These are phyloP conservation scores for Micrasema longulum DNA, from an alignment of 1,140 invertebrate species.

Conservation along the genomic window DNA sequence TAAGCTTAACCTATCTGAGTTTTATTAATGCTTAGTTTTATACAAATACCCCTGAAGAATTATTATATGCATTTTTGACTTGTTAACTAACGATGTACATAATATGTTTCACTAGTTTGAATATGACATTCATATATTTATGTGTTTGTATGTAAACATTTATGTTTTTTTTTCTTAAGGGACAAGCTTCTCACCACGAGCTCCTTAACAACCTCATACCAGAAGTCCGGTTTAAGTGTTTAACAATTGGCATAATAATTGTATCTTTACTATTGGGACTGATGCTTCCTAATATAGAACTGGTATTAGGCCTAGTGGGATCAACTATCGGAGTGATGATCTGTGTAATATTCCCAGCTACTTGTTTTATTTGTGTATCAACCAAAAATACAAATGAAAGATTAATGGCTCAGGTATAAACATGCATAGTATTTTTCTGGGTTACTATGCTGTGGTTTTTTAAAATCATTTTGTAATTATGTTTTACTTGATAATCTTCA, in stretches of 20 bases:
- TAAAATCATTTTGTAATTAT: too few species aligned
- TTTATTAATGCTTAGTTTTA: too few species aligned
- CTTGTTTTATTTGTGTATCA: slow-evolving; percentile 78
- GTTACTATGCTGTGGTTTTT: too few species aligned
- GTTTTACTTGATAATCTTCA: too few species aligned
- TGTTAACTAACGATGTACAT: too few species aligned
- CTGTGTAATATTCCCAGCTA: slow-evolving; percentile 91
- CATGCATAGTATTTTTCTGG: too few species aligned
- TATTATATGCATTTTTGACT: too few species aligned
- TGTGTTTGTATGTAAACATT: too few species aligned
- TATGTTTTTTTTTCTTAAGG: slow-evolving; percentile 54
- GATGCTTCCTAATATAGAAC: slow-evolving; percentile 89
- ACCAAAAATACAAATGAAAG: slow-evolving; percentile 81
- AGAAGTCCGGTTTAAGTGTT: slow-evolving; percentile 80
- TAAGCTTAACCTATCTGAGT: too few species aligned
- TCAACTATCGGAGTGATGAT: slow-evolving; percentile 96
- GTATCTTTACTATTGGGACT: slow-evolving; percentile 83
- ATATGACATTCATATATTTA: too few species aligned
- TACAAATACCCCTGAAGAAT: too few species aligned
- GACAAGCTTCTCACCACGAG: slow-evolving; percentile 62
- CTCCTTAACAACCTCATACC: slow-evolving; percentile 74
- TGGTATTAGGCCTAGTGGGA: slow-evolving; percentile 91
- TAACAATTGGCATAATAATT: slow-evolving; percentile 82
- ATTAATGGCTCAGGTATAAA: slow-evolving; percentile 77
- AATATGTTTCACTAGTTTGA: too few species aligned